Evolutionary conservation across 1,140 invertebrate species (phyloP).

Genomic region (Drosophila biarmipes): DNA sequence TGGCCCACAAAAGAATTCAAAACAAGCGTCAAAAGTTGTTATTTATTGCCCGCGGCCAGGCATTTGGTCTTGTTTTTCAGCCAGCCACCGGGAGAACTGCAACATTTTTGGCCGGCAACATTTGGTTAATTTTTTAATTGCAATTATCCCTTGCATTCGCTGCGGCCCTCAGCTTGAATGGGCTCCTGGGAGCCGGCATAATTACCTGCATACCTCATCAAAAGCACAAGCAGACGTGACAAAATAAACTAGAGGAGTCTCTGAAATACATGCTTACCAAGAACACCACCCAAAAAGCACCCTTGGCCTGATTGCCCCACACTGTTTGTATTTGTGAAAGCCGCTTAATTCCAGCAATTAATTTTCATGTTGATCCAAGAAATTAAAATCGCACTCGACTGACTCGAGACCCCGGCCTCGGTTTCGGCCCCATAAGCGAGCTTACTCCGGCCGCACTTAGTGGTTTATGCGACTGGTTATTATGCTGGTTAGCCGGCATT

Average conservation of each 20-base stretch:
- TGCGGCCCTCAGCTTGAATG: slow-evolving; percentile 17
- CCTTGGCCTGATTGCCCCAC: slow-evolving; percentile 7
- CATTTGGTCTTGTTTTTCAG: slow-evolving; percentile 42
- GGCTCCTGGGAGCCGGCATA: slow-evolving; percentile 36
- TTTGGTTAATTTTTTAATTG: slow-evolving; percentile 65
- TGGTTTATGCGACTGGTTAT: slow-evolving; percentile 58
- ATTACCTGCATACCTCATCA: slow-evolving; percentile 57
- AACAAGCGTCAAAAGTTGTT: slow-evolving; percentile 76
- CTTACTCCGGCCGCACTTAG: slow-evolving; percentile 56
- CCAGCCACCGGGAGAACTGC: slow-evolving; percentile 10
- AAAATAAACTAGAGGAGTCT: slow-evolving; percentile 4
- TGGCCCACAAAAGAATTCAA: slow-evolving; percentile 63
- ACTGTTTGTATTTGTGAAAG: slow-evolving; percentile 68
- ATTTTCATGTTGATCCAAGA: slow-evolving; percentile 82
- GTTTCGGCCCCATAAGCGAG: slow-evolving; percentile 9
- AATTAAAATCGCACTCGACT: slow-evolving; percentile 74
- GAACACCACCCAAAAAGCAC: background rate
- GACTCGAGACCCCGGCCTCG: slow-evolving; percentile 31
- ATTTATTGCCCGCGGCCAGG: slow-evolving; percentile 62
- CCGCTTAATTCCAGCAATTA: slow-evolving; percentile 81
- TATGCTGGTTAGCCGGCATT: slow-evolving; percentile 21
- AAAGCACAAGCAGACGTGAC: slow-evolving; percentile 47
- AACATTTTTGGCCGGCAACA: slow-evolving; percentile 38
- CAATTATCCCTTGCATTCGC: slow-evolving; percentile 49
- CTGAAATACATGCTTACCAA: background rate